A percentile compares a stretch with the other conserved stretches of the same genome.
Evolutionary conservation across 2,888 invertebrate genomes (phyloP).

Genomic region (Caenorhabditis sp.): DNA sequence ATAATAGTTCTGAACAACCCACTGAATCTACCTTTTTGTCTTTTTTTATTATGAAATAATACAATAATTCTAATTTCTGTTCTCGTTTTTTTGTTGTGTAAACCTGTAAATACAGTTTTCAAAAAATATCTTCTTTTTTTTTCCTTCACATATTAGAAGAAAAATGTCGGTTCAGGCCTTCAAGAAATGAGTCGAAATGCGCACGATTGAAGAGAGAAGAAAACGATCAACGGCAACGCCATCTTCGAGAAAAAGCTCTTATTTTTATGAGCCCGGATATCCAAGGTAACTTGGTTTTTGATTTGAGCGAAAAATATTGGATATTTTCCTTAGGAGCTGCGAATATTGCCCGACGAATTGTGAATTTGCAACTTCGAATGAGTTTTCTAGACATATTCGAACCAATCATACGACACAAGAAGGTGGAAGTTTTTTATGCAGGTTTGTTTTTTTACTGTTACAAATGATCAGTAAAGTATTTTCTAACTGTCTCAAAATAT

Average conservation of each 20-base stretch:
- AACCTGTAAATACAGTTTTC: constrained; percentile 14
- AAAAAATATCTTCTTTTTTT: constrained; percentile 3
- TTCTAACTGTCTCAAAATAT: not conserved
- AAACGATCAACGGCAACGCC: constrained; percentile 12
- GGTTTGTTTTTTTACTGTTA: too few relatives aligned
- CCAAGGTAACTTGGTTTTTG: constrained; percentile 8
- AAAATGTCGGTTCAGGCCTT: not conserved
- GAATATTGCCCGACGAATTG: constrained; percentile 34
- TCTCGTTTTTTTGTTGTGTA: constrained; percentile 4
- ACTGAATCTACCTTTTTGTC: not conserved
- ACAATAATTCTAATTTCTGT: not conserved
- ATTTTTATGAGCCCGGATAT: constrained; percentile 26
- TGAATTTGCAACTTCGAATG: constrained; percentile 44
- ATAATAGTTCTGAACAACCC: not conserved
- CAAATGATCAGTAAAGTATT: too few relatives aligned
- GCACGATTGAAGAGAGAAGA: not conserved
- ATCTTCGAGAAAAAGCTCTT: constrained; percentile 4
- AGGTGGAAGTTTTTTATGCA: constrained; percentile 64
- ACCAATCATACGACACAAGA: constrained; percentile 60
- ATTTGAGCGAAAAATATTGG: not conserved
- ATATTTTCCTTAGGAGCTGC: constrained; percentile 23
- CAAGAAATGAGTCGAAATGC: constrained; percentile 16
- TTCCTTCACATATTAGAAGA: not conserved
- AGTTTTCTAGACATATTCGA: constrained; percentile 56
- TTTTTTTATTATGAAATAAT: constrained; percentile 15